These are phyloP conservation scores for Drosophila grimshawi DNA, from an alignment of 1,140 invertebrate species.

Conservation along the genomic window DNA sequence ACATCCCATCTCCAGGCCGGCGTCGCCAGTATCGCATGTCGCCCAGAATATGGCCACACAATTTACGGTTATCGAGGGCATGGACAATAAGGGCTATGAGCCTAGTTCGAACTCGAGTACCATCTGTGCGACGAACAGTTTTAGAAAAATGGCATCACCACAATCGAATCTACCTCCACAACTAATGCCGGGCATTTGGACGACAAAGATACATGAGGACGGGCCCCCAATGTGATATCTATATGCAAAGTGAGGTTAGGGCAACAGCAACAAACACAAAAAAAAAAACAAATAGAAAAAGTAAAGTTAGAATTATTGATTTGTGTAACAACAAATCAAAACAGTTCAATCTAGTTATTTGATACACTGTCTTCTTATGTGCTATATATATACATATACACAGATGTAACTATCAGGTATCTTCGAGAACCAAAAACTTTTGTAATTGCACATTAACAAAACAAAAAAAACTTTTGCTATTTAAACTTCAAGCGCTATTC, in stretches of 20 bases:
- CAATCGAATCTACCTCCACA: slow-evolving; percentile 84
- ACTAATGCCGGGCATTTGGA: slow-evolving; percentile 83
- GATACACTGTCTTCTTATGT: slow-evolving; percentile 51
- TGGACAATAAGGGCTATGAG: slow-evolving; percentile 75
- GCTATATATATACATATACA: not conserved
- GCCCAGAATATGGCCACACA: slow-evolving; percentile 72
- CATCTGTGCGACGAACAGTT: slow-evolving; percentile 63
- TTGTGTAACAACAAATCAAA: slow-evolving; percentile 40
- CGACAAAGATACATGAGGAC: slow-evolving; percentile 75
- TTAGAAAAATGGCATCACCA: slow-evolving; percentile 69
- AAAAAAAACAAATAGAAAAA: slow-evolving; percentile 8
- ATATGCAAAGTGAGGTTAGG: slow-evolving; percentile 8
- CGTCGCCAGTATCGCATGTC: slow-evolving; percentile 49
- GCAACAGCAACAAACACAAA: not conserved
- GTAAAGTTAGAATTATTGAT: slow-evolving; percentile 26
- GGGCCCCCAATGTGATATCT: slow-evolving; percentile 61
- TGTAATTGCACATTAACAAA: slow-evolving; percentile 41
- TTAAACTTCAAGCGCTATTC: slow-evolving; percentile 43
- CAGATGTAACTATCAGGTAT: slow-evolving; percentile 17
- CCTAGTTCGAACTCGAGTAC: slow-evolving; percentile 47
- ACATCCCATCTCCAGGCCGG: slow-evolving; percentile 60
- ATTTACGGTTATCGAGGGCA: slow-evolving; percentile 68
- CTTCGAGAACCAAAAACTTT: slow-evolving; percentile 30
- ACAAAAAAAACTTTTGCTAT: slow-evolving; percentile 28
- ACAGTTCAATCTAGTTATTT: slow-evolving; percentile 31